A percentile compares a stretch with the other conserved stretches of the same genome.
Evolutionary conservation across 2,113 vertebrate species (phyloP).

Genomic region (Emydura subglobosa): DNA sequence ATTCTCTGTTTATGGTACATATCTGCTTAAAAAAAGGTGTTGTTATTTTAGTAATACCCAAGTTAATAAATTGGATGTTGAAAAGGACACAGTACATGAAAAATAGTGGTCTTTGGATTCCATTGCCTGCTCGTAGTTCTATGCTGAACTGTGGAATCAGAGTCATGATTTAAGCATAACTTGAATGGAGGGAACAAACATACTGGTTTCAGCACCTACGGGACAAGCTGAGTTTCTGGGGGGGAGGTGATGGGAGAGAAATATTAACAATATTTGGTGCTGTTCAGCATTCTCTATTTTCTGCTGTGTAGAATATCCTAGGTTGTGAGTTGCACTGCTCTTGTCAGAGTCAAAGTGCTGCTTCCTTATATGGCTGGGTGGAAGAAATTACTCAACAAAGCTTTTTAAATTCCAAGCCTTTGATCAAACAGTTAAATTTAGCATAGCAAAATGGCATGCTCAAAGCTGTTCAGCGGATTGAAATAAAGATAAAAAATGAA

Average conservation of each 20-base stretch:
- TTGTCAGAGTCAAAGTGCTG: slow-evolving; percentile 25
- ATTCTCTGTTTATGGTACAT: neutral
- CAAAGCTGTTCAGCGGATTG: neutral
- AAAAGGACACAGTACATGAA: neutral
- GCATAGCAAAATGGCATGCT: neutral
- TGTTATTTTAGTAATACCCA: neutral
- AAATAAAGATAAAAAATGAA: neutral
- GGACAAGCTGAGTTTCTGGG: slow-evolving; percentile 47
- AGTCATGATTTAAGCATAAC: neutral
- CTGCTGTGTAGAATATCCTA: slow-evolving; percentile 17
- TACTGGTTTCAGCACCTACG: slow-evolving; percentile 40
- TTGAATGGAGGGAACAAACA: neutral
- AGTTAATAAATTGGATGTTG: neutral
- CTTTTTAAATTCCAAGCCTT: slow-evolving; percentile 34
- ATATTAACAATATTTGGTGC: slow-evolving; percentile 48
- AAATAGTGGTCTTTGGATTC: slow-evolving; percentile 13
- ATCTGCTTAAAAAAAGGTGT: neutral
- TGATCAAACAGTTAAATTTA: neutral
- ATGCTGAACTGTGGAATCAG: neutral
- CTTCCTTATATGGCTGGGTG: slow-evolving; percentile 8
- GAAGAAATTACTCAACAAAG: slow-evolving; percentile 10
- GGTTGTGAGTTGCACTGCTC: slow-evolving; percentile 1
- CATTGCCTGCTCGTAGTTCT: neutral
- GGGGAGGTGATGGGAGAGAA: neutral
- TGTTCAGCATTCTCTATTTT: slow-evolving; percentile 30